These are phyloP conservation scores for Diabrotica undecimpunctata DNA, from an alignment of 1,140 invertebrate genomes.

Conservation along the genomic window DNA sequence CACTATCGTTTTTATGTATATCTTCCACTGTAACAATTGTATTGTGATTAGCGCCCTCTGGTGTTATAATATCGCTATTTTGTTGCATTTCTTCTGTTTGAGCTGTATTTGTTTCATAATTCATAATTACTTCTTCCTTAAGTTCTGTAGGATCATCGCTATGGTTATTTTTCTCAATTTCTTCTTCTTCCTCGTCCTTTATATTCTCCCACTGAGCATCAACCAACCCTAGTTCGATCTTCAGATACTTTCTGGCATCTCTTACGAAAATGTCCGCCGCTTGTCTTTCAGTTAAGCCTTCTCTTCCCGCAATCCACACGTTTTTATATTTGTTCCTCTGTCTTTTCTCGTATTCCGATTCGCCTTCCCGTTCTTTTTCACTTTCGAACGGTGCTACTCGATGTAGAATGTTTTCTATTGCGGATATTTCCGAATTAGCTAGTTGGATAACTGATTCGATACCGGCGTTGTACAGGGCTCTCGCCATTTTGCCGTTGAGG, in stretches of 20 bases:
- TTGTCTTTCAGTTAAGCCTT: slow-evolving; percentile 75
- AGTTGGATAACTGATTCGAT: slow-evolving; percentile 74
- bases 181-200: background rate
- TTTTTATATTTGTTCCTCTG: slow-evolving; percentile 65
- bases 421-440: slow-evolving; percentile 64
- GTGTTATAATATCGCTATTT: too few relatives aligned
- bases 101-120: background rate
- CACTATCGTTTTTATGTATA: background rate
- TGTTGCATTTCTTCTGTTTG: background rate
- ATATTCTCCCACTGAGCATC: slow-evolving; percentile 55
- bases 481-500: slow-evolving; percentile 80
- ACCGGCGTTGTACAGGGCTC: slow-evolving; percentile 81
- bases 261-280: slow-evolving; percentile 75
- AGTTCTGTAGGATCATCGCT: too few relatives aligned
- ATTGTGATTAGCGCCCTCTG: background rate
- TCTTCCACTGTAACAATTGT: background rate
- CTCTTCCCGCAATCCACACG: slow-evolving; percentile 80
- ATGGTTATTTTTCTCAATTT: background rate
- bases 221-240: slow-evolving; percentile 59
- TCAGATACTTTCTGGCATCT: slow-evolving; percentile 72
- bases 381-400: slow-evolving; percentile 82
- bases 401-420: slow-evolving; percentile 73
- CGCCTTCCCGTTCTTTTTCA: slow-evolving; percentile 67
- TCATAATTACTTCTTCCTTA: too few relatives aligned
- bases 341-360: slow-evolving; percentile 63